Evolutionary conservation across 2,797 vertebrate species (phyloP), one percentile per base, ranked within the genome.

Genomic region (Falco concolor): DNA sequence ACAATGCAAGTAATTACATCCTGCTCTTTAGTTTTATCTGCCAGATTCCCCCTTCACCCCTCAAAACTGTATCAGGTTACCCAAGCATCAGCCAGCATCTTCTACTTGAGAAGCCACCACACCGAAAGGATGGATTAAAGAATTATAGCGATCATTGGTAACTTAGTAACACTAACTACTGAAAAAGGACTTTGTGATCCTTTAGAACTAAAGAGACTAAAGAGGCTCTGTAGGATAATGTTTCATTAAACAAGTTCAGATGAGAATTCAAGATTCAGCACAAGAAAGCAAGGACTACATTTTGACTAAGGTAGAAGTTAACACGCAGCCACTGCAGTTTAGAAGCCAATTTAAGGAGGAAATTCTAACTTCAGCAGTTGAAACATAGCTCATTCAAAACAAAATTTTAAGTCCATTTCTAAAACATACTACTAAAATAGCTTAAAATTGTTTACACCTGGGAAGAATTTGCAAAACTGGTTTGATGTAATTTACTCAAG

Each of bases 61-160:
- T 21, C 80, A 16, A 24, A 72, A 5, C 36, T 12, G 6, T 30
- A 25, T 4, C 6, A 1, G 44, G 70, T 63, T 63, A 50, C 52
- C n/a, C 15, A 32, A 38, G 54, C 5, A 84, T 27, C 82, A 80
- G 57, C 23, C 76, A 34, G 63, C 67, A 42, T 19, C 86, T 63
- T 32, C 74, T 40, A 34, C 38, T 23, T 8, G 56, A 88, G 88
- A 50, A 60, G 56, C 19, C 63, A 64, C 45, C 40, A 7, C 23
- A 10, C 13, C 1, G 3, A 9, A 3, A 14, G 0, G 44, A 82
- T 2, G 56, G 88, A 63, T 20, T 8, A 15, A 44, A 44, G 85
- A 92, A 82, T 72, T 16, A 8, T 1, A 57, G 42, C 0, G 19
- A 82, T 28, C 45, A 10, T 45, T 36, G 47, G 59, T 52, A 84